Evolutionary conservation across 2,888 invertebrate species (phyloP).

Genomic region (Metallyticus violacea): DNA sequence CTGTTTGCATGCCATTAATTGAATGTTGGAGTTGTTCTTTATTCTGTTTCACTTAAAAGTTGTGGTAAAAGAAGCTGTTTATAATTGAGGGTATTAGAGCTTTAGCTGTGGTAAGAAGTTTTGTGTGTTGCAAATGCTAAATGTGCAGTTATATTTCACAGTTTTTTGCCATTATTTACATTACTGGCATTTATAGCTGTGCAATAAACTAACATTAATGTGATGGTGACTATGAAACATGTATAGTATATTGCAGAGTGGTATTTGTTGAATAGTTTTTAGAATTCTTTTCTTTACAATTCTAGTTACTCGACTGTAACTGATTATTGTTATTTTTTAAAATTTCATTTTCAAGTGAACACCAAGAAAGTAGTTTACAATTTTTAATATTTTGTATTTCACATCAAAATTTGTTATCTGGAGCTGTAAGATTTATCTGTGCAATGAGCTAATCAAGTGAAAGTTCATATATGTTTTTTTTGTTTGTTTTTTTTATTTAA

Average conservation of each 20-base stretch:
- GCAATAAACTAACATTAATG: neutral
- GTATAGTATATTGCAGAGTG: neutral
- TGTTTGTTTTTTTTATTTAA: neutral
- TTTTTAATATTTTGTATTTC: neutral
- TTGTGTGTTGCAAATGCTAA: neutral
- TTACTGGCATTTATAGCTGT: neutral
- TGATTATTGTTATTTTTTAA: neutral
- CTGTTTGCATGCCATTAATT: constrained; percentile 7
- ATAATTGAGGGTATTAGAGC: constrained; percentile 3
- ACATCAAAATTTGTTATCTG: neutral
- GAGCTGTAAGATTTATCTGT: neutral
- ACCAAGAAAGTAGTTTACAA: neutral
- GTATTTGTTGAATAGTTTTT: neutral
- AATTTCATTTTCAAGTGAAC: neutral
- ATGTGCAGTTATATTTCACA: neutral
- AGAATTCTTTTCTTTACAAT: neutral
- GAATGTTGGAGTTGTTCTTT: neutral
- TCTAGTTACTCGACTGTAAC: neutral
- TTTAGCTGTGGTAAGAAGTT: constrained; percentile 10
- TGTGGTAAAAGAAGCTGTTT: neutral
- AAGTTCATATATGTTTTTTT: too few species aligned
- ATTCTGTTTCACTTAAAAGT: neutral
- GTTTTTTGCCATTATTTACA: neutral
- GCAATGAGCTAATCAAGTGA: neutral
- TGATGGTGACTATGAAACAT: neutral